phyloP scores from a whole-genome alignment of 2,113 vertebrate genomes.

The Amblyopsis rosae region DNA sequence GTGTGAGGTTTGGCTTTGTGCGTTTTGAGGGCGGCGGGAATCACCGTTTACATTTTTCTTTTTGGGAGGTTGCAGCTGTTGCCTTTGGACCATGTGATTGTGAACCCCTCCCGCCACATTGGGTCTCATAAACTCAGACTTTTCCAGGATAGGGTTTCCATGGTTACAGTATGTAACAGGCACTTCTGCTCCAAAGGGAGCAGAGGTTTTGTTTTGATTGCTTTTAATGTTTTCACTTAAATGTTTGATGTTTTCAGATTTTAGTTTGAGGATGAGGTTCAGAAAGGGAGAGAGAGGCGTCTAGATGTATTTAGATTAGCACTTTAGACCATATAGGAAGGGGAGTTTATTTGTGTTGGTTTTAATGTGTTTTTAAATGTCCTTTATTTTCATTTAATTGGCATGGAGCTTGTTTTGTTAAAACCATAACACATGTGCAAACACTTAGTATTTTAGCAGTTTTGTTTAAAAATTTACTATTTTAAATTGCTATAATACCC shows the following conservation, averaged over 20 bases:
- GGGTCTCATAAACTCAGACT: background rate
- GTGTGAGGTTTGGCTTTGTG: background rate
- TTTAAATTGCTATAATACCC: too few species aligned
- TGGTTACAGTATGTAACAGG: constrained; percentile 22
- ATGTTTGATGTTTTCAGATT: constrained; percentile 29
- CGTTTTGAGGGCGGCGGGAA: background rate
- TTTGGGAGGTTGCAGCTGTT: constrained; percentile 53
- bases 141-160: constrained; percentile 24
- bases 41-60: constrained; percentile 36
- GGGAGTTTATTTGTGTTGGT: background rate
- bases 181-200: constrained; percentile 17
- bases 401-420: too few species aligned
- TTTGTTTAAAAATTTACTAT: too few species aligned
- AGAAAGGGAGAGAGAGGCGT: background rate
- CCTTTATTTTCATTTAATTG: background rate
- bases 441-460: too few species aligned
- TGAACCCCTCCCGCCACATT: constrained; percentile 23
- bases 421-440: too few species aligned
- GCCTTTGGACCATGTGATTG: constrained; percentile 15
- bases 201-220: constrained; percentile 24
- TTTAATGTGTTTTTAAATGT: background rate
- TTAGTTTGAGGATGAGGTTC: constrained; percentile 19
- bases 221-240: constrained; percentile 30
- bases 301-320: constrained; percentile 7
- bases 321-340: constrained; percentile 13